Base-by-base conservation (phyloP, 2,113 vertebrate genomes). In the Edolisoma coerulescens region DNA sequence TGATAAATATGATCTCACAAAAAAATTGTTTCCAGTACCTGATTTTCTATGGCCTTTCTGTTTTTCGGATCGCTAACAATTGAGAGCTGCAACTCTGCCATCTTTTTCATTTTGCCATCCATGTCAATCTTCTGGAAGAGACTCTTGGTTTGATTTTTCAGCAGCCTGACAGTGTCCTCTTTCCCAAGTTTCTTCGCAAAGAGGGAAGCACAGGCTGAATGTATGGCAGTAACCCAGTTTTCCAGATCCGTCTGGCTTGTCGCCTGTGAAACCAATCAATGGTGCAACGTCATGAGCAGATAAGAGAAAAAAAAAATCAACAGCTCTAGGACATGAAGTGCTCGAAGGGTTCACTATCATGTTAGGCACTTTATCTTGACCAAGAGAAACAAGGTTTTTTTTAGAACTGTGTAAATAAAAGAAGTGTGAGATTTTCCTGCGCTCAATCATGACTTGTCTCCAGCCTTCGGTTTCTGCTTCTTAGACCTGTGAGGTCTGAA, bases 31-130 rank as follows among this genome's bases (percentile, higher is more conserved):
- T 60, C 9, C 24, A 28, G 80, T 97, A 99, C 99, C 99, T 99
- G 99, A 97, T 99, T 99, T 96, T 99, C 99, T 42, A 99, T 99
- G 87, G 99, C 99, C 84, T 98, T 99, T 96, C 99, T 98, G 96
- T 99, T 99, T 97, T 99, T 99, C 8, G 99, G 98, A 96, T 99
- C 98, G 0, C 95, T 97, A 94, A 99, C 99, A 54, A 99, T 97
- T 1, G 99, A 99, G 59, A 99, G 98, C 97, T 99, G 99, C 65
- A 99, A 90, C 95, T 99, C 99, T 0, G 99, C 99, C 99, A 99
- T 99, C 98, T 99, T 99, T 97, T 98, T 99, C 99, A 99, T 99
- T 97, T 99, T 99, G 92, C 99, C 98, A 53, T 99, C 99, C 99
- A 99, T 99, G 96, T 99, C 99, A 32, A 99, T 99, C 98, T 99